A percentile compares a stretch with the other conserved stretches of the same genome.
These are phyloP conservation scores for Sinelater perroti DNA, from an alignment of 2,888 invertebrate species.

Conservation along the genomic window DNA sequence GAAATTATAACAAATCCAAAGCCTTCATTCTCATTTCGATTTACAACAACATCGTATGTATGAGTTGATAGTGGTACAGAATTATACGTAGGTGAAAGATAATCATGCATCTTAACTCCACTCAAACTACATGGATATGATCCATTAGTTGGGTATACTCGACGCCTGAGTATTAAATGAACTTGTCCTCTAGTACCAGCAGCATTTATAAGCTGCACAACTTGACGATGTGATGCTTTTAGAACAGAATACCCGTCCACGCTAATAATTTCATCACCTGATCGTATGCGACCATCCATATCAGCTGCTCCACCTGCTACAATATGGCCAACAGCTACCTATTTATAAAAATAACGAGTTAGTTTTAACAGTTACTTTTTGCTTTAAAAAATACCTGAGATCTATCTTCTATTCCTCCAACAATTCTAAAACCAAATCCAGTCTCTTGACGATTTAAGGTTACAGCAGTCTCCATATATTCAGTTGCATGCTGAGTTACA, in stretches of 20 bases:
- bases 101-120: slow-evolving; percentile 35
- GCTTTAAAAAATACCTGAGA: slow-evolving; percentile 74
- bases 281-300: slow-evolving; percentile 86
- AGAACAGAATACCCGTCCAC: slow-evolving; percentile 79
- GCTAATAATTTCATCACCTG: slow-evolving; percentile 93
- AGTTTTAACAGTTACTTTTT: background rate
- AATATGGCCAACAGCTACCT: slow-evolving; percentile 95
- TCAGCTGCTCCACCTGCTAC: slow-evolving; percentile 96
- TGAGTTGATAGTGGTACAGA: slow-evolving; percentile 24
- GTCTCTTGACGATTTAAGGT: slow-evolving; percentile 88
- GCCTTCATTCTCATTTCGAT: slow-evolving; percentile 91
- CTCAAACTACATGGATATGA: slow-evolving; percentile 28
- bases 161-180: slow-evolving; percentile 75
- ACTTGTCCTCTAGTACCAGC: slow-evolving; percentile 91
- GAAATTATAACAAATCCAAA: slow-evolving; percentile 99
- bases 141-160: slow-evolving; percentile 38
- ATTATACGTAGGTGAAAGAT: slow-evolving; percentile 34
- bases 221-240: slow-evolving; percentile 90
- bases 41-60: slow-evolving; percentile 93
- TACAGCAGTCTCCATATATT: slow-evolving; percentile 62
- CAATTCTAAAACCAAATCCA: slow-evolving; percentile 98
- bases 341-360: background rate
- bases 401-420: slow-evolving; percentile 97
- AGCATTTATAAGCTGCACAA: slow-evolving; percentile 90
- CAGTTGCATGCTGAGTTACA: slow-evolving; percentile 40